Evolutionary conservation across 2,113 vertebrate species (phyloP), one percentile per base, ranked within the genome.

Genomic region (Turnix velox): DNA sequence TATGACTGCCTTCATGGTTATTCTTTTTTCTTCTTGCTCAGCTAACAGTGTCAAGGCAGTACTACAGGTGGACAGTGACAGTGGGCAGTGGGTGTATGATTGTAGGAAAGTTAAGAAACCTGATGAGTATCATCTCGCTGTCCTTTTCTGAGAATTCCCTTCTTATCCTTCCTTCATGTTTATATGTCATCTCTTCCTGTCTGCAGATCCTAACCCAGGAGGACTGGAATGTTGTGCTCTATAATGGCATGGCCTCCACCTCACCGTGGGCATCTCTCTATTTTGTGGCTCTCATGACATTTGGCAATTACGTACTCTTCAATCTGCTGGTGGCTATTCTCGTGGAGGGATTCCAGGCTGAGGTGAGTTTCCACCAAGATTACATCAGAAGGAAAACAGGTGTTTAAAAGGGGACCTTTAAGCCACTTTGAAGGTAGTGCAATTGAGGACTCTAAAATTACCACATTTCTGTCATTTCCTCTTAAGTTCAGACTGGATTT

Each of bases 281-380:
- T 94, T 99, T 99, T 17, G 99, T 99, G 24, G 99, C 99, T 58
- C 98, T 99, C 54, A 99, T 99, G 99, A 99, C 99, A 0, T 99
- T 99, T 45, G 99, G 99, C 55, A 99, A 99, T 95, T 99, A 99
- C 0, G 99, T 99, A 49, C 98, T 99, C 87, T 99, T 99, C 95
- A 99, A 99, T 95, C 97, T 99, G 75, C 97, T 99, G 93, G 99
- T 99, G 82, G 99, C 99, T 92, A 99, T 99, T 96, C 96, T 99
- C 33, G 99, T 99, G 51, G 99, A 99, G 92, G 99, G 99, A 31
- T 99, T 99, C 92, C 99, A 99, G 97, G 99, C 99, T 2, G 99
- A 99, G 98, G 99, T 99, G 87, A 97, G 81, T 87, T 93, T 28
- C 75, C 73, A 79, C 61, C 10, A 7, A 25, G 31, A 13, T 46